phyloP scores from a whole-genome alignment of 2,888 invertebrate genomes.

The Carcina quercana region DNA sequence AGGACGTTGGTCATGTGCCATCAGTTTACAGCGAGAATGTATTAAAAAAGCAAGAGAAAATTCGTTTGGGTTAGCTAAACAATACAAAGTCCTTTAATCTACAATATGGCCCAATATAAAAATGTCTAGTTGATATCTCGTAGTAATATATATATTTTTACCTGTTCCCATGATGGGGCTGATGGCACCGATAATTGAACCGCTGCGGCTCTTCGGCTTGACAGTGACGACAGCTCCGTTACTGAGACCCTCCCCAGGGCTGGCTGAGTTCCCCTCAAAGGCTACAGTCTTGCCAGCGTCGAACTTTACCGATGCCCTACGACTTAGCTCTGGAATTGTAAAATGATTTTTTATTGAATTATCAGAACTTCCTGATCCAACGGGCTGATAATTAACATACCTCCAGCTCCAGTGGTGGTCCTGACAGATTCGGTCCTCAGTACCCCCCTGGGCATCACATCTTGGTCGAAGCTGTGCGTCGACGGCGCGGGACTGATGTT shows the following conservation, averaged over 20 bases:
- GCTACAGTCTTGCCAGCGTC: constrained; percentile 49
- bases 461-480: constrained; percentile 57
- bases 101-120: too few species aligned
- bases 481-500: constrained; percentile 61
- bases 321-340: constrained; percentile 43
- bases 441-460: constrained; percentile 28
- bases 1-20: too few species aligned
- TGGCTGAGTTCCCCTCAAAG: constrained; percentile 47
- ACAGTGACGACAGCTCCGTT: constrained; percentile 39
- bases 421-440: constrained; percentile 54
- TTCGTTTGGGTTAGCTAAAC: too few species aligned
- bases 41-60: too few species aligned
- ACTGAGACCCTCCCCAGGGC: constrained; percentile 41
- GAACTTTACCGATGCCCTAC: constrained; percentile 54
- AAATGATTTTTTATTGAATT: too few species aligned
- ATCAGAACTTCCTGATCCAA: neutral
- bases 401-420: constrained; percentile 24
- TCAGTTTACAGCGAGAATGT: too few species aligned
- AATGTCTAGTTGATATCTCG: too few species aligned
- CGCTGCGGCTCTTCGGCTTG: constrained; percentile 66
- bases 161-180: constrained; percentile 71
- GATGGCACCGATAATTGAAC: constrained; percentile 68
- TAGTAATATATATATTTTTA: too few species aligned
- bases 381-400: constrained; percentile 9
- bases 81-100: too few species aligned